These are phyloP conservation scores for Drosophila paranaensis DNA, from an alignment of 2,888 invertebrate genomes.

Conservation along the genomic window DNA sequence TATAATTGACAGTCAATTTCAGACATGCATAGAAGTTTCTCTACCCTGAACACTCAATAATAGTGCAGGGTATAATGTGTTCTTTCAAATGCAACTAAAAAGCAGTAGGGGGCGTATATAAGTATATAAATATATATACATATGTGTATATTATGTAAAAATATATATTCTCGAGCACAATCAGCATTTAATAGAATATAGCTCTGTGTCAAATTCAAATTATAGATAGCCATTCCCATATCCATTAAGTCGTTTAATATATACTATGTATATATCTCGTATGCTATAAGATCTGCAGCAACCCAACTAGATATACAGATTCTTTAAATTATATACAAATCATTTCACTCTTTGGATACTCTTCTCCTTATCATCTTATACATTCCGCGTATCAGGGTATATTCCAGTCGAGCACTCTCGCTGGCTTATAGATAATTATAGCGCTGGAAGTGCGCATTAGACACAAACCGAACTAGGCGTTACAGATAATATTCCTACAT, in stretches of 20 bases:
- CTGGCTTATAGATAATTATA: conserved; percentile 30
- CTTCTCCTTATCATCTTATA: no score
- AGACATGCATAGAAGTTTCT: conserved; percentile 5
- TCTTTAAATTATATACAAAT: no score
- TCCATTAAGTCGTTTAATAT: neutral
- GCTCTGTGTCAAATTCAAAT: no score
- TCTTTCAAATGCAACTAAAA: neutral
- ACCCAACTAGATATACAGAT: no score
- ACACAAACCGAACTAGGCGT: conserved; percentile 15
- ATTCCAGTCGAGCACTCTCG: neutral
- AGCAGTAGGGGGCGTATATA: no score
- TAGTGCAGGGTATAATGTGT: neutral
- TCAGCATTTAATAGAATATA: no score
- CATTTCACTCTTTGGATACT: no score
- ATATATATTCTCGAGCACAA: no score
- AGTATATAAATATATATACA: no score
- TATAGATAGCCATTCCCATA: neutral
- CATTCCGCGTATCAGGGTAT: neutral
- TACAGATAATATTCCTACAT: conserved; percentile 7
- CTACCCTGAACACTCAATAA: neutral
- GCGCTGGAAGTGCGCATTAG: conserved; percentile 25
- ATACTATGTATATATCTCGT: no score
- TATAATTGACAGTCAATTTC: conserved; percentile 2
- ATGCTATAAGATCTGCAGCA: no score
- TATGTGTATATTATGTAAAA: no score